phyloP scores from a whole-genome alignment of 2,797 vertebrate species.

The Pangasius djambal region DNA sequence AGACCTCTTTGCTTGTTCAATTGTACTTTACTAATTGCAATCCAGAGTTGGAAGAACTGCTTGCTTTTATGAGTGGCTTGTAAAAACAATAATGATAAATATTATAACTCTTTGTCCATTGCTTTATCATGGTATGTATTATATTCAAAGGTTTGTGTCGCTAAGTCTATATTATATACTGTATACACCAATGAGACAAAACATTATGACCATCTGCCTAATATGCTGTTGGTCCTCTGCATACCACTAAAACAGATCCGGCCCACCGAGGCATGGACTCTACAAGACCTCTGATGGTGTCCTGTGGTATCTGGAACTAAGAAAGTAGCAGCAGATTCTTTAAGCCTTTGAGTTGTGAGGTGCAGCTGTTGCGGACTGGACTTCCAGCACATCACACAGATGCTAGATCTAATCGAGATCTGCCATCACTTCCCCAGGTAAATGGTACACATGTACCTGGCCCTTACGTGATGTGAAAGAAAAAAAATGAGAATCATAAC shows the following conservation, averaged over 20 bases:
- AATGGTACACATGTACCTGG: background rate
- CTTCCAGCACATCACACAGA: background rate
- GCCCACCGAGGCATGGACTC: background rate
- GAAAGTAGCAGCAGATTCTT: background rate
- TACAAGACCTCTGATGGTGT: background rate
- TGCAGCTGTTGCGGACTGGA: background rate
- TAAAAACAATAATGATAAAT: background rate
- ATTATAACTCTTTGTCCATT: background rate
- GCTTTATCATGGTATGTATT: background rate
- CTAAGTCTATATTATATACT: background rate
- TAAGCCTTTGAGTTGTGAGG: background rate
- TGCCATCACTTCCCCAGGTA: background rate
- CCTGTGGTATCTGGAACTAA: background rate
- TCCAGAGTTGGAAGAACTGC: background rate
- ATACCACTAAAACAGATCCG: background rate
- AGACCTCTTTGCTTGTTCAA: conserved; percentile 40
- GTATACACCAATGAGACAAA: background rate
- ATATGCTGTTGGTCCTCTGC: background rate
- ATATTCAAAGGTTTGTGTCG: background rate
- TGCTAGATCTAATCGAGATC: too few relatives aligned
- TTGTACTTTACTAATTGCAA: background rate
- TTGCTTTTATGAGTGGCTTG: conserved; percentile 3
- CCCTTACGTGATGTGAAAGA: background rate
- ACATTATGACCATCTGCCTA: background rate
- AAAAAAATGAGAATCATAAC: background rate